Evolutionary conservation across 2,888 invertebrate genomes (phyloP), one percentile per base, ranked within the genome.

Genomic region (Morpho achilles): DNA sequence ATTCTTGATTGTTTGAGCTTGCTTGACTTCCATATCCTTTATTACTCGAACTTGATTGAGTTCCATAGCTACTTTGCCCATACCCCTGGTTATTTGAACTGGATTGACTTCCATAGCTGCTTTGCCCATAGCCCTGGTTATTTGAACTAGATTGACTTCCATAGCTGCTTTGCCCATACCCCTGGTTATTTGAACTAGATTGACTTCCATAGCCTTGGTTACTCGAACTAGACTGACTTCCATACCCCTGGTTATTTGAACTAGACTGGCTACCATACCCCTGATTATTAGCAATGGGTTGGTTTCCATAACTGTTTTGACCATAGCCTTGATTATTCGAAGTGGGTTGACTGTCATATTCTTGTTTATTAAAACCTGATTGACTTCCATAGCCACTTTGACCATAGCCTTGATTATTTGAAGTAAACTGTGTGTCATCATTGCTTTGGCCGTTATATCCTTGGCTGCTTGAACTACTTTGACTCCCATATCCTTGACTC

Each of bases 1-100:
- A 55, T 2, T 41, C 45, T 41, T 67, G 64, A 6, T 60, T 61
- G 1, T 62, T 61, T 40, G 46, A 16, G 9, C 16, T 39, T 39
- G 58, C 59, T 3, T 64, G 59, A 32, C 58, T 53, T 8, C 56
- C 62, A 50, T 68, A 66, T 16, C 62, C 44, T 41, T 43, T 52
- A 44, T 62, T 10, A 45, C 45, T 32, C 1, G 8, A 22, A 53
- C 49, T 50, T 7, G 50, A 39, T 50, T 58, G 48, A 22, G 22
- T 43, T 3, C 53, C 58, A 44, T 61, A 58, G 8, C 44, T 40
- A 32, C 44, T 56, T 53, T 50, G 55, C 7, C 16, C 53, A 45
- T 52, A 45, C n/a, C 46, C 41, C 8, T 61, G 44, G n/a, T 56
- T 54, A 58, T 41, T 58, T 16, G 52, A 45, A 42, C 9, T 44